A percentile compares a stretch with the other conserved stretches of the same genome.
phyloP scores from a whole-genome alignment of 2,113 vertebrate species.

The Grammomys dolichurus region DNA sequence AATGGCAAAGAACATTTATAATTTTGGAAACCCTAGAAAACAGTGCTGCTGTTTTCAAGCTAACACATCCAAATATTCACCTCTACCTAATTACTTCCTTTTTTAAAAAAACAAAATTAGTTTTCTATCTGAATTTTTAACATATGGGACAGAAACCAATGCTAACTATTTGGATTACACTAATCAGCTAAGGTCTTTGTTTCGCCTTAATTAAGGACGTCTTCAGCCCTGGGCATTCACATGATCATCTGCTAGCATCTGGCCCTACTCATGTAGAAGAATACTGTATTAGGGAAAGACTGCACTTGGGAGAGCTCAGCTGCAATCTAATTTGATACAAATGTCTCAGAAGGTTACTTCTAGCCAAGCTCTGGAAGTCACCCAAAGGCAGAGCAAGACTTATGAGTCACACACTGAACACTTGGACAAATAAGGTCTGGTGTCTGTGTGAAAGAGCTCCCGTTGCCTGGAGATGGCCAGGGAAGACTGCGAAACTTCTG shows the following conservation, averaged over 20 bases:
- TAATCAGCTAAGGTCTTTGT: not conserved
- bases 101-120: not conserved
- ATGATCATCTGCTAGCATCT: slow-evolving; percentile 51
- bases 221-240: slow-evolving; percentile 59
- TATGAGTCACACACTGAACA: slow-evolving; percentile 86
- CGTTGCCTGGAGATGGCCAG: slow-evolving; percentile 82
- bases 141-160: not conserved
- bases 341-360: slow-evolving; percentile 84
- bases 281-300: slow-evolving; percentile 90
- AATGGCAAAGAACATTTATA: not conserved
- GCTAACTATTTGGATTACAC: not conserved
- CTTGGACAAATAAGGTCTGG: slow-evolving; percentile 91
- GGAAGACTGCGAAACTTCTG: slow-evolving; percentile 75
- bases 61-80: not conserved
- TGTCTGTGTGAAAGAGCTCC: slow-evolving; percentile 84
- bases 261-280: slow-evolving; percentile 82
- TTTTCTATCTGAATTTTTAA: slow-evolving; percentile 45
- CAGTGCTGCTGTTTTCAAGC: not conserved
- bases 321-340: slow-evolving; percentile 84
- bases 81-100: not conserved
- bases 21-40: not conserved
- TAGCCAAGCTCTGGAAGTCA: slow-evolving; percentile 84
- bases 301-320: slow-evolving; percentile 69
- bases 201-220: slow-evolving; percentile 9
- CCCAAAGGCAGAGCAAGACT: slow-evolving; percentile 84